phyloP scores from a whole-genome alignment of 2,113 vertebrate species.

The Craseonycteris thonglongyai region DNA sequence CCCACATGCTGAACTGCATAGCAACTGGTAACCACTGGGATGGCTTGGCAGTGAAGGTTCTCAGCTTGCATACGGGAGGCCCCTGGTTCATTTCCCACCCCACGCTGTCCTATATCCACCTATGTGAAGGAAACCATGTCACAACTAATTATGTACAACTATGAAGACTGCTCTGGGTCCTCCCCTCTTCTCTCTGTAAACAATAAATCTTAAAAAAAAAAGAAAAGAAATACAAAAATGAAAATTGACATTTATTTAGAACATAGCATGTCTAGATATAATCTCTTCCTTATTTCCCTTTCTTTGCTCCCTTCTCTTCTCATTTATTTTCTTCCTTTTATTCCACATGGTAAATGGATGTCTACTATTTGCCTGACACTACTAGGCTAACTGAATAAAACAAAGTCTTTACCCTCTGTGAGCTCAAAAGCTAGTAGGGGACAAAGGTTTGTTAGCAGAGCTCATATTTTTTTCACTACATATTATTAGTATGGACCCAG shows the following conservation, averaged over 20 bases:
- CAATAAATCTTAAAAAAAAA: no score
- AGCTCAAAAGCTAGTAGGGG: background rate
- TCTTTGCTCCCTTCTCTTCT: background rate
- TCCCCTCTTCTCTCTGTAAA: no score
- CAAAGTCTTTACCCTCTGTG: background rate
- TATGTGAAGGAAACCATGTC: no score
- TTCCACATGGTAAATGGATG: background rate
- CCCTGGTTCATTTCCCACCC: no score
- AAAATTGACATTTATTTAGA: constrained; percentile 8
- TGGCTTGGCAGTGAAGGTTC: no score
- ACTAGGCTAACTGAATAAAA: background rate
- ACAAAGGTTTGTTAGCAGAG: background rate
- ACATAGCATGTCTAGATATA: background rate
- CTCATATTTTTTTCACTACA: background rate
- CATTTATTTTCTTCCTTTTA: background rate
- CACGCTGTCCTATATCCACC: no score
- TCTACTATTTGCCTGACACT: background rate
- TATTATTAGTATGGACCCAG: background rate
- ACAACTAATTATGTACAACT: no score
- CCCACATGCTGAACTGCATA: no score
- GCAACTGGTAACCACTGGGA: no score
- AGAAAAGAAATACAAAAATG: background rate
- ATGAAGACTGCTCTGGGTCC: no score
- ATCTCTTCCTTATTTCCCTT: background rate
- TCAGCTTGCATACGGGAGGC: no score